Evolutionary conservation across 2,797 vertebrate species (phyloP), one percentile per base, ranked within the genome.

Genomic region (Ambastaia sidthimunki): DNA sequence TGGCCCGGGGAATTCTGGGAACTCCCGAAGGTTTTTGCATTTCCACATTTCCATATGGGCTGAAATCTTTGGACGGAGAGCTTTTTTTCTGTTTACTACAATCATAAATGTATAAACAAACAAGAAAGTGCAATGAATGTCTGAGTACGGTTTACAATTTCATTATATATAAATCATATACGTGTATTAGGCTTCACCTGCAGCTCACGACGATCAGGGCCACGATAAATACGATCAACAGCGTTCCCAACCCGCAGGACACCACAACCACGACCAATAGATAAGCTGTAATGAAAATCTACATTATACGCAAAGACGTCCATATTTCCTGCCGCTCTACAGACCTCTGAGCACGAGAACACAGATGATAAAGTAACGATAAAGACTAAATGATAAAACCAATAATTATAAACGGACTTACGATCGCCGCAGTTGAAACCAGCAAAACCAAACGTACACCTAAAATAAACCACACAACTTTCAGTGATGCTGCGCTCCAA

Each of bases 1-100:
- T 87, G 48, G 74, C 87, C 2, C 86, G 74, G 5, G 87, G 87
- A 48, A 89, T 87, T 74, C 72, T 86, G 41, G 82, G 83, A 54
- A 89, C 72, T 44, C 69, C 66, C n/a, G 6, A 16, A 57, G 82
- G 60, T 70, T 82, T 84, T 5, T 3, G 57, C 52, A 87, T 41
- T 16, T 86, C 83, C 10, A 76, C 55, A 11, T 52, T 72, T 1
- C 28, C 23, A 44, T 76, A 76, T 4, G 4, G 19, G 44, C 18
- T 66, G 0, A 28, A 48, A 19, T 83, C 25, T 7, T 47, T 10
- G 15, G 52, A 4, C 15, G 37, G 21, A 1, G 21, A 66, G 7
- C 6, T 63, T 66, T n/a, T 79, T 16, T 74, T 71, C 57, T 37
- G n/a, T n/a, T 71, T 79, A 71, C 81, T 81, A 48, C 0, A 72